Percentiles rank a stretch among this genome's conserved stretches.
Conservation (phyloP, 2,113 vertebrate genomes). For the Anarhynchus alexandrinus region DNA sequence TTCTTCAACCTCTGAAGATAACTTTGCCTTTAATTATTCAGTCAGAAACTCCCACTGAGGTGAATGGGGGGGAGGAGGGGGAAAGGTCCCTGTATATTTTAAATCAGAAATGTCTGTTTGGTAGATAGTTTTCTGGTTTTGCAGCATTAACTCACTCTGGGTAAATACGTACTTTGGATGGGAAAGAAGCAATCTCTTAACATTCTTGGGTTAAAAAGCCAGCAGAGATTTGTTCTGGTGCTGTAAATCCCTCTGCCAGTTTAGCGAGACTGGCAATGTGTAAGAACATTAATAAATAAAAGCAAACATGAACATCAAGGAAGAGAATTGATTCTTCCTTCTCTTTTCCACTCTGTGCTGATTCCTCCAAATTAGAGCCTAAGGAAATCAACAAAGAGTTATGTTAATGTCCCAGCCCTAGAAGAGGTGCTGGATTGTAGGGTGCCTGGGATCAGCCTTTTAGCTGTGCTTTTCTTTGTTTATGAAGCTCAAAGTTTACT, state of each 20-base stretch:
- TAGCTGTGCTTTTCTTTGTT: neutral
- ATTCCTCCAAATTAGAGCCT: neutral
- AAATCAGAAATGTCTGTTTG: neutral
- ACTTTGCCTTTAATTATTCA: conserved; percentile 29
- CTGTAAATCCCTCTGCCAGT: conserved; percentile 5
- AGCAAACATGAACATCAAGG: conserved; percentile 15
- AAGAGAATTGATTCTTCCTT: conserved; percentile 6
- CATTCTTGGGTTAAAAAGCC: neutral
- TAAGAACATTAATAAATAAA: conserved; percentile 35
- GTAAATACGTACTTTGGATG: neutral
- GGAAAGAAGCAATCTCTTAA: neutral
- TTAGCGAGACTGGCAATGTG: neutral
- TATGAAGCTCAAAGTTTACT: neutral
- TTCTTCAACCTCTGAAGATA: conserved; percentile 23
- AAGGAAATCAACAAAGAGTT: neutral
- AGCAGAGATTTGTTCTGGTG: neutral
- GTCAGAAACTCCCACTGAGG: neutral
- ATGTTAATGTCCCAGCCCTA: neutral
- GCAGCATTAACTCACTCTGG: neutral
- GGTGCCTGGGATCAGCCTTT: neutral
- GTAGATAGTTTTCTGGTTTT: neutral
- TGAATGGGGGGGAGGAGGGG: neutral
- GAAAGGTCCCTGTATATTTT: neutral
- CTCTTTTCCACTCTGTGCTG: neutral
- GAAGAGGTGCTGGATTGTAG: neutral